Conservation (phyloP, 2,888 invertebrate genomes). For the Micoletzkya japonica region DNA sequence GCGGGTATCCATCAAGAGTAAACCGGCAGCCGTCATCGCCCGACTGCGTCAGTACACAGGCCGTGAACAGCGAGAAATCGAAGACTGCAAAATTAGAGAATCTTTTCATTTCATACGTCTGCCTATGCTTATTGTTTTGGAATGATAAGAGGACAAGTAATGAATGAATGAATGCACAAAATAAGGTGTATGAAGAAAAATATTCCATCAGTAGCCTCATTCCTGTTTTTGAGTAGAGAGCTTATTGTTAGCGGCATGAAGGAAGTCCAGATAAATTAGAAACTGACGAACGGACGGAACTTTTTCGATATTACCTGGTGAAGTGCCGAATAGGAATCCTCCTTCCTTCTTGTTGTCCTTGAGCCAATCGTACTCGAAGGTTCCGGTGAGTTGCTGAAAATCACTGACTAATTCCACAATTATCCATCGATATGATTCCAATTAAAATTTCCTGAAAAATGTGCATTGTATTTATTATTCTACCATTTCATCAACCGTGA, state of each 20-base stretch:
- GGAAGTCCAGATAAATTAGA: too few relatives aligned
- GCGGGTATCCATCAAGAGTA: constrained; percentile 36
- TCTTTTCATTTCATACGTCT: constrained; percentile 23
- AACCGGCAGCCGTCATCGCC: constrained; percentile 55
- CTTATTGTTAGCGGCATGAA: too few relatives aligned
- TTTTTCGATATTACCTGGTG: constrained; percentile 45
- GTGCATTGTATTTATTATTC: not conserved
- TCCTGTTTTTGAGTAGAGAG: not conserved
- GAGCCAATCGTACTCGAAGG: constrained; percentile 61
- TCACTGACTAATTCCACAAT: not conserved
- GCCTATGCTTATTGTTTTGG: not conserved
- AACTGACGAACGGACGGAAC: not conserved
- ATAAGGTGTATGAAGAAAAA: too few relatives aligned
- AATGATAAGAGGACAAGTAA: not conserved
- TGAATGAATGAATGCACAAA: not conserved
- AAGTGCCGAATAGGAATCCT: constrained; percentile 60
- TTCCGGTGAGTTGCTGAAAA: constrained; percentile 54
- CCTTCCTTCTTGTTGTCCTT: constrained; percentile 52
- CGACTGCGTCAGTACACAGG: constrained; percentile 54
- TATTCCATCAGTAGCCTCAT: too few relatives aligned
- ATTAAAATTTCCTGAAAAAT: not conserved
- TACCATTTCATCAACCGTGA: not conserved
- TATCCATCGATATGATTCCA: not conserved
- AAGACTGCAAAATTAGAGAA: constrained; percentile 61
- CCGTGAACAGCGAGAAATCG: constrained; percentile 59